Base-by-base conservation (phyloP, 2,113 vertebrate species). In the Corydoras maculifer region DNA sequence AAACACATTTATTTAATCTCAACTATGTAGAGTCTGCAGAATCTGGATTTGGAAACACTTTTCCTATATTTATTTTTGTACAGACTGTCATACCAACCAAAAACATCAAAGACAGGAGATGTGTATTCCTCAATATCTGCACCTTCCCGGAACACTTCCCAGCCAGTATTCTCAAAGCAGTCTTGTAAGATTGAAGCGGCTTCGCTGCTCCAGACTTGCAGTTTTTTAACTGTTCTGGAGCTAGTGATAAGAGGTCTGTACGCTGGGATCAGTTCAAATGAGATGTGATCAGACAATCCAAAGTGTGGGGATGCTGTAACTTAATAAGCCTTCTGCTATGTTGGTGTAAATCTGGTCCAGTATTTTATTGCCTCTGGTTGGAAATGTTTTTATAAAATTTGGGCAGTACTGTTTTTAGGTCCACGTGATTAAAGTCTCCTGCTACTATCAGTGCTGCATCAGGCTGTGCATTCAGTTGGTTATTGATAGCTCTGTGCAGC, bases 231-330 rank as follows among this genome's bases (percentile, higher is more conserved):
- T 54, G 29, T 25, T 65, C 3, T 6, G 51, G 65, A 1, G 25
- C 65, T 57, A 9, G 30, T 55, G 53, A 68, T 18, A 8, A 35
- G 12, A 43, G 65, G 14, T 68, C 12, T 58, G 53, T 63, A 62
- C 4, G 50, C 9, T 55, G 9, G 14, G 12, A 8, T 62, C 9
- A 25, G 29, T 35, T 63, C 31, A 1, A 65, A 3, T 8, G 61
- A 57, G 8, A 58, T 25, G 60, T 72, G 50, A n/a, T 59, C 9
- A 53, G 51, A 53, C 51, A 53, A 3, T 53, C 51, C 51, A 53
- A 53, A 10, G 9, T 53, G 5, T 53, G 51, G 11, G 51, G 51
- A 53, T 12, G 51, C 51, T 53, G 51, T 1, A 53, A 10, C 51
- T 53, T 10, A 3, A 53, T 53, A 53, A 10, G 51, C 51, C 51